Percentiles rank a stretch among this genome's conserved stretches.
These are phyloP conservation scores for Seira musarum DNA, from an alignment of 2,888 invertebrate species.

Conservation along the genomic window DNA sequence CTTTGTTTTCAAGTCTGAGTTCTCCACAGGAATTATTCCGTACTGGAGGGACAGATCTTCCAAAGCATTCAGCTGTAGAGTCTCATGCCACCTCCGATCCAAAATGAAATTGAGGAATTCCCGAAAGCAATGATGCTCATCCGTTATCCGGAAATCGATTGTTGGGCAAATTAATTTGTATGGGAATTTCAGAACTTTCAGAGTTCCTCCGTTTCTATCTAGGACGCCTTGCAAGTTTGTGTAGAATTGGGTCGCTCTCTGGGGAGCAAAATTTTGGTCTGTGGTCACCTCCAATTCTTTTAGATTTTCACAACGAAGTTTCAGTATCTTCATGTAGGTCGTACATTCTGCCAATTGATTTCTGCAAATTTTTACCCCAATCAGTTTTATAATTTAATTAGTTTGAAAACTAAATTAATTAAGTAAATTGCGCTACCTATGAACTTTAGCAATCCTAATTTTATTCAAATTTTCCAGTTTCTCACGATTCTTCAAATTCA, in stretches of 20 bases:
- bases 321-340: slow-evolving; percentile 66
- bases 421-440: too few relatives aligned
- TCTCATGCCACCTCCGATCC: slow-evolving; percentile 60
- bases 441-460: slow-evolving; percentile 57
- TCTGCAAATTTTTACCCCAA: too few relatives aligned
- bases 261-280: slow-evolving; percentile 67
- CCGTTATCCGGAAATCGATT: slow-evolving; percentile 64
- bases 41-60: slow-evolving; percentile 62
- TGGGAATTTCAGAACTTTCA: slow-evolving; percentile 63
- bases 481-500: slow-evolving; percentile 42
- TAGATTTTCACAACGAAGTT: slow-evolving; percentile 48
- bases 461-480: slow-evolving; percentile 51
- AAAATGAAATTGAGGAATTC: slow-evolving; percentile 64
- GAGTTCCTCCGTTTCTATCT: slow-evolving; percentile 39
- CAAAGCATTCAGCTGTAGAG: slow-evolving; percentile 42
- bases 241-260: slow-evolving; percentile 61
- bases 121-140: slow-evolving; percentile 66
- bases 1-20: slow-evolving; percentile 58
- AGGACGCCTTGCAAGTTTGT: slow-evolving; percentile 54
- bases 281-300: slow-evolving; percentile 64
- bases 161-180: slow-evolving; percentile 64
- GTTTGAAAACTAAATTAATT: too few relatives aligned
- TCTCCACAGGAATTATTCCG: slow-evolving; percentile 65
- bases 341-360: slow-evolving; percentile 67
- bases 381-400: too few relatives aligned